Percentiles rank a stretch among this genome's conserved stretches.
phyloP scores from a whole-genome alignment of 1,140 invertebrate species.

The Mycetomoellerius zeteki region DNA sequence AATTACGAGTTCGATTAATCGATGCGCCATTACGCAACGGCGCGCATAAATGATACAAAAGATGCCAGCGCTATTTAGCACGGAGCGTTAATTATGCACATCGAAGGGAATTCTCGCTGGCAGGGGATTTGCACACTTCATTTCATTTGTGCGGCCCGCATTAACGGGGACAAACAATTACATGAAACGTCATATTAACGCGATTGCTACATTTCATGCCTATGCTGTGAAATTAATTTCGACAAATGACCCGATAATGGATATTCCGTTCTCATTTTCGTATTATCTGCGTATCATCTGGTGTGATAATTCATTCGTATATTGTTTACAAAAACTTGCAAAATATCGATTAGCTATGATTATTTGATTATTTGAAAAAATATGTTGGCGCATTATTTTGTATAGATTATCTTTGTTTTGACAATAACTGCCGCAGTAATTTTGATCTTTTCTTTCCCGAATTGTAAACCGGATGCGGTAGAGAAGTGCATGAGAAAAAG shows the following conservation, averaged over 20 bases:
- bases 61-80: not conserved
- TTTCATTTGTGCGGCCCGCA: slow-evolving; percentile 42
- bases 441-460: not conserved
- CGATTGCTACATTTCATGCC: not conserved
- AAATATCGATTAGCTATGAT: not conserved
- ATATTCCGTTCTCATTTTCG: not conserved
- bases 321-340: not conserved
- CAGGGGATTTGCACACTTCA: slow-evolving; percentile 2
- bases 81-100: slow-evolving; percentile 59
- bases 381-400: not conserved
- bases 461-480: slow-evolving; percentile 1
- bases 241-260: slow-evolving; percentile 34
- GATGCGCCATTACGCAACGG: slow-evolving; percentile 45
- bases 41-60: slow-evolving; percentile 63
- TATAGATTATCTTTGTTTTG: slow-evolving; percentile 25
- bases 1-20: slow-evolving; percentile 62
- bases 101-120: not conserved
- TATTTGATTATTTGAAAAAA: not conserved
- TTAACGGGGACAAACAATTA: slow-evolving; percentile 50
- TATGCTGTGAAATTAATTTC: slow-evolving; percentile 29
- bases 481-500: slow-evolving; percentile 33
- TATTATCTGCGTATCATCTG: not conserved
- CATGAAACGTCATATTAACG: slow-evolving; percentile 26
- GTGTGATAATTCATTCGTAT: slow-evolving; percentile 44
- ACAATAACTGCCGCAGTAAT: not conserved